phyloP scores from a whole-genome alignment of 2,888 invertebrate species.

The Auanema sp. region DNA sequence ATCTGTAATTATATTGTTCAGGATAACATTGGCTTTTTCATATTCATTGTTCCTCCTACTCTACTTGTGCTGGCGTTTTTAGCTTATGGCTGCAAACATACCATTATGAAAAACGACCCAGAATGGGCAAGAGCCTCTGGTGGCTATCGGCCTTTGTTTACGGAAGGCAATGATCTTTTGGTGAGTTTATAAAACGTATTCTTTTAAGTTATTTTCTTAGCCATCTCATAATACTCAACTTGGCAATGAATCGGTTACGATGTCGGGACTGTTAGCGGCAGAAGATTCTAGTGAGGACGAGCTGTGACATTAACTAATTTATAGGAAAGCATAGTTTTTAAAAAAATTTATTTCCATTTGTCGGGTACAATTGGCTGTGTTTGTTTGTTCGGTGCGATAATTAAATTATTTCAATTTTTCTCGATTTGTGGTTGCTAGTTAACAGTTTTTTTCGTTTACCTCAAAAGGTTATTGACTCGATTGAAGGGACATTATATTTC shows the following conservation, averaged over 20 bases:
- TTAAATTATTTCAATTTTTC: background rate
- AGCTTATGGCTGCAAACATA: conserved; percentile 39
- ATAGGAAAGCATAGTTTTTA: background rate
- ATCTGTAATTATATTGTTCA: conserved; percentile 14
- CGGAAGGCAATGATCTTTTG: background rate
- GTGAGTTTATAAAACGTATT: conserved; percentile 1
- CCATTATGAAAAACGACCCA: conserved; percentile 23
- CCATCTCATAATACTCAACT: background rate
- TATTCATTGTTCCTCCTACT: conserved; percentile 42
- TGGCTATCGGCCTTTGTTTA: conserved; percentile 15
- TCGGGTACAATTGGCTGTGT: background rate
- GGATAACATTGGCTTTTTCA: conserved; percentile 40
- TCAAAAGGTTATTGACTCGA: conserved; percentile 69
- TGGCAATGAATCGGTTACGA: conserved; percentile 6
- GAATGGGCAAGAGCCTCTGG: conserved; percentile 10
- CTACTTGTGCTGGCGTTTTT: conserved; percentile 40
- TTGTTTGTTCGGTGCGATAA: background rate
- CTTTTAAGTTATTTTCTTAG: background rate
- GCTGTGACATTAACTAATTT: background rate
- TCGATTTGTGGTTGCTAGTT: background rate
- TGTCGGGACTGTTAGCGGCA: conserved; percentile 14
- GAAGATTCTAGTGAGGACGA: conserved; percentile 11
- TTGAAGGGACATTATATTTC: conserved; percentile 55
- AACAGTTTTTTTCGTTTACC: background rate
- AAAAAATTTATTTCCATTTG: background rate